Base-by-base conservation (phyloP, 2,113 vertebrate genomes). In the Myxocyprinus asiaticus region DNA sequence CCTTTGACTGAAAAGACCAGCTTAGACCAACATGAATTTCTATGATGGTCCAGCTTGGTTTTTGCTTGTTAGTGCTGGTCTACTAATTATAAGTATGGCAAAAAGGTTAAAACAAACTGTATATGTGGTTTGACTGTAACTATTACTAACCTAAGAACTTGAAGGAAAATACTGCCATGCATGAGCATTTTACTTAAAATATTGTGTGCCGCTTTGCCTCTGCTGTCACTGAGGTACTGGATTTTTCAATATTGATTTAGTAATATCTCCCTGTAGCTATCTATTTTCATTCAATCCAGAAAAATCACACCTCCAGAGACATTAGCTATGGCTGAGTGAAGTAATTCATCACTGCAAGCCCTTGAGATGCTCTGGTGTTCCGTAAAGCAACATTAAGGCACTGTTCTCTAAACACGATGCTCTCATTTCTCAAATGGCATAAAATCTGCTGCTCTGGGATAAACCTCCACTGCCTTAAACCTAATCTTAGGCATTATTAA, bases 201-300 rank as follows among this genome's bases (percentile, higher is more conserved):
- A 51, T 9, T 63, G 7, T 75, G 72, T 63, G 72, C 58, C 7
- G 2, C 72, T 51, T 72, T 75, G 45, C 15, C 59, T 75, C 58
- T 11, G 45, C 59, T 75, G 59, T 75, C 45, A 50, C 59, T 42
- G 47, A 75, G 72, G 58, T 75, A 51, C 58, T 22, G 14, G 45
- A 62, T 75, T 75, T 75, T 75, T 75, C 72, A 75, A 51, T 75
- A 75, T 75, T 75, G 12, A 59, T 63, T 75, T 48, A 75, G 72
- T 10, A 59, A 63, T 75, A 75, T 45, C 58, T 75, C 72, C 72
- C 72, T 75, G 72, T 75, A 75, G 72, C 72, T 63, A 75, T 75
- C 72, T 11, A 51, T 75, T 75, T 75, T 75, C 72, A 75, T 75
- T 63, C 45, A 63, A 63, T 75, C 51, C 59, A 14, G 61, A 50